phyloP scores from a whole-genome alignment of 2,113 vertebrate species.

The Poicephalus meyeri region DNA sequence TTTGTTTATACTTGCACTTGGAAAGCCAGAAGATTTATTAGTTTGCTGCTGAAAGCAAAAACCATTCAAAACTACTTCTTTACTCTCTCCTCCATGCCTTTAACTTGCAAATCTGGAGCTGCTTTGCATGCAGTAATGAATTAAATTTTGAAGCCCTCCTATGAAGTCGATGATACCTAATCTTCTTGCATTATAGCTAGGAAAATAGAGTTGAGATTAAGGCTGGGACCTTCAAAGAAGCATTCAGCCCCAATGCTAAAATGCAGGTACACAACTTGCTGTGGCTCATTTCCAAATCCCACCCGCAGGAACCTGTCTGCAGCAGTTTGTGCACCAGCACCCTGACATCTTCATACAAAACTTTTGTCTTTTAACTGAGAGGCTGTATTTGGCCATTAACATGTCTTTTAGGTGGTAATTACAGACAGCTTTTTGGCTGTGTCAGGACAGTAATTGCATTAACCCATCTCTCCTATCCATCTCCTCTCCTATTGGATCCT shows the following conservation, averaged over 20 bases:
- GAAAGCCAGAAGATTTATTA: neutral
- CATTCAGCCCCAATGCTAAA: neutral
- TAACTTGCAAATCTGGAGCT: slow-evolving; percentile 6
- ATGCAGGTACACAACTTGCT: neutral
- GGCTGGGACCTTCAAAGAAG: neutral
- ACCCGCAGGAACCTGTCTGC: neutral
- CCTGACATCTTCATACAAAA: neutral
- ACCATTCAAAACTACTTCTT: neutral
- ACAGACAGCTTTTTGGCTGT: neutral
- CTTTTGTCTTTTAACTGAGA: neutral
- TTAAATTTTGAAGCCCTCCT: neutral
- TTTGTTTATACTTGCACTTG: neutral
- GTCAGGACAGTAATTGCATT: neutral
- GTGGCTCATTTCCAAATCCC: neutral
- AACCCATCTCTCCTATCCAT: neutral
- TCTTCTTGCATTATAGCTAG: neutral
- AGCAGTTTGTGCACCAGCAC: neutral
- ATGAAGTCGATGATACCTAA: neutral
- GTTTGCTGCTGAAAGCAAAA: neutral
- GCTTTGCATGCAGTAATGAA: neutral
- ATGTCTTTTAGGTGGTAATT: neutral
- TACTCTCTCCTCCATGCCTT: neutral
- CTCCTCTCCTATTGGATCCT: neutral
- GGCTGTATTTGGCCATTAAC: neutral
- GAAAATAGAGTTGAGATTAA: neutral